A percentile compares a stretch with the other conserved stretches of the same genome.
These are phyloP conservation scores for Steinernema khuongi DNA, from an alignment of 1,140 invertebrate genomes.

Conservation along the genomic window DNA sequence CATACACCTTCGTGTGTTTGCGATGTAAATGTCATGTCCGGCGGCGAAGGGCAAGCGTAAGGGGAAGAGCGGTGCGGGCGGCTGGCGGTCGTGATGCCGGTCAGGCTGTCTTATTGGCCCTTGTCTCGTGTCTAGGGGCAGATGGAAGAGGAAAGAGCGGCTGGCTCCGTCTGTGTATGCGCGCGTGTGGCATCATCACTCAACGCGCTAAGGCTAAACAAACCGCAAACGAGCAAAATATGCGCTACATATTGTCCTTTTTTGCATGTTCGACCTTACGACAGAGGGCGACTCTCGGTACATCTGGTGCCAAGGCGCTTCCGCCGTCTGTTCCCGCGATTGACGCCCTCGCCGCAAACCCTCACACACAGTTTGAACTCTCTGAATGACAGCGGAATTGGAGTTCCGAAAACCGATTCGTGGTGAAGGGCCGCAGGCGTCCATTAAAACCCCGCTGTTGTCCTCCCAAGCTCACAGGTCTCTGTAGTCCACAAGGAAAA, in stretches of 20 bases:
- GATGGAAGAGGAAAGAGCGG: neutral
- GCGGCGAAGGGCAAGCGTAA: neutral
- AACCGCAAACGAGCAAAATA: constrained; percentile 10
- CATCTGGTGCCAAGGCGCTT: neutral
- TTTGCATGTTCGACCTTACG: neutral
- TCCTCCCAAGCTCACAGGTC: too few relatives aligned
- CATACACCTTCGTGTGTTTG: neutral
- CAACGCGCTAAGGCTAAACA: constrained; percentile 16
- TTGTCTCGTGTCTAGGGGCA: neutral
- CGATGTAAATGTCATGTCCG: constrained; percentile 5
- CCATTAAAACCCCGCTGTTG: too few relatives aligned
- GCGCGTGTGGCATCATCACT: constrained; percentile 16
- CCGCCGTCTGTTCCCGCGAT: too few relatives aligned
- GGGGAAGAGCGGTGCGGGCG: neutral
- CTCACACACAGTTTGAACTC: too few relatives aligned
- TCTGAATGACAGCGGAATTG: too few relatives aligned
- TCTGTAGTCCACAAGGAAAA: too few relatives aligned
- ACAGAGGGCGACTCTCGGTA: neutral
- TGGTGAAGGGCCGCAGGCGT: too few relatives aligned
- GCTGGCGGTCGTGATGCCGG: neutral
- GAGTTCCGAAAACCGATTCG: too few relatives aligned
- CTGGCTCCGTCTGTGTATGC: constrained; percentile 9
- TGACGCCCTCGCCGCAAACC: too few relatives aligned
- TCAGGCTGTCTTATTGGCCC: constrained; percentile 5
- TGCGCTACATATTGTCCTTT: constrained; percentile 13